A percentile compares a stretch with the other conserved stretches of the same genome.
Conservation (phyloP, 1,140 invertebrate genomes). For the Drosophila micromelanica region DNA sequence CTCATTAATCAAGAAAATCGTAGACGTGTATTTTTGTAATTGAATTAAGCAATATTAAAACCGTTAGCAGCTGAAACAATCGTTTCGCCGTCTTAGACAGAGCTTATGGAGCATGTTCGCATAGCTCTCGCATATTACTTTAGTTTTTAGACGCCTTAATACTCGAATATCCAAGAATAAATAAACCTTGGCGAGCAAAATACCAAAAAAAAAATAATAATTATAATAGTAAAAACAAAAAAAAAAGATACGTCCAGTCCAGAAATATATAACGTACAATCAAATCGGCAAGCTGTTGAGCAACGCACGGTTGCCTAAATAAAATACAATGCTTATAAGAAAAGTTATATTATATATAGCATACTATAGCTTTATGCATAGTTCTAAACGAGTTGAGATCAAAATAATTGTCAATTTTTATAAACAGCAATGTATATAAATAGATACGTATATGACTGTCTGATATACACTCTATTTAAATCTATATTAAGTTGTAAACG, state of each 20-base stretch:
- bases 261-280: conserved; percentile 27
- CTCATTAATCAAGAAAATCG: conserved; percentile 17
- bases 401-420: conserved; percentile 74
- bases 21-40: conserved; percentile 22
- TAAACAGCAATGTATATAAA: conserved; percentile 33
- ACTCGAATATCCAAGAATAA: conserved; percentile 25
- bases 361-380: conserved; percentile 20
- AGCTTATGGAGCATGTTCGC: conserved; percentile 33
- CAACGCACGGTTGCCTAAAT: conserved; percentile 29
- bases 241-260: conserved; percentile 55
- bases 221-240: not conserved
- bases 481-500: conserved; percentile 34
- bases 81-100: conserved; percentile 13
- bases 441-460: conserved; percentile 31
- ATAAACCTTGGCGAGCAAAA: conserved; percentile 21
- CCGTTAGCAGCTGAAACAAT: conserved; percentile 15
- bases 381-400: conserved; percentile 60
- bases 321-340: not conserved
- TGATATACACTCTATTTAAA: conserved; percentile 19
- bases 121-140: conserved; percentile 29
- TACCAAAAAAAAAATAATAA: conserved; percentile 8
- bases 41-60: conserved; percentile 14
- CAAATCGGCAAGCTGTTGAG: conserved; percentile 38
- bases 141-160: conserved; percentile 45
- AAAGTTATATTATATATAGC: conserved; percentile 23